Evolutionary conservation across 2,113 vertebrate species (phyloP), one percentile per base, ranked within the genome.

Genomic region (Pangasianodon gigas): DNA sequence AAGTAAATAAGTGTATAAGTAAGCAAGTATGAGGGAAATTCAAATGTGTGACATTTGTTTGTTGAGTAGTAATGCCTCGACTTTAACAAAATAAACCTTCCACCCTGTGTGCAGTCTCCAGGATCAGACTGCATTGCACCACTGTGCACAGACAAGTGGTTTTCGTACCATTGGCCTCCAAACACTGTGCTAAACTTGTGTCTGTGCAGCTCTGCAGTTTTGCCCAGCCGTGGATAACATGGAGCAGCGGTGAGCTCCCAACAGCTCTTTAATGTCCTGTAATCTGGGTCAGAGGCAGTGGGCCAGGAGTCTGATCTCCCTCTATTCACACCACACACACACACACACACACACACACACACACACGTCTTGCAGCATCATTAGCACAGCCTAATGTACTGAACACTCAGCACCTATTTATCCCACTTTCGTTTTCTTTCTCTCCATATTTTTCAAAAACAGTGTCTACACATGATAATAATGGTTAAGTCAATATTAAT

Each of bases 251-350:
- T 74, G 71, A 88, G 65, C 85, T 37, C 24, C 79, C 54, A 84
- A 69, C 88, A 88, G 77, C 90, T 85, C 84, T 85, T 90, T 92
- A 88, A 92, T 92, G 91, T 92, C 89, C 90, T 84, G 71, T 88
- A 92, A 91, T 91, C 89, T 90, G 88, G 89, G 89, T 88, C 83
- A 91, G 46, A 84, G 86, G 87, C 89, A 89, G 71, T 41, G 46
- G 74, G 85, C 90, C 89, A 91, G n/a, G 60, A 90, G 52, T 90
- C 41, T n/a, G 29, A 48, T 48, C 48, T 65, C 54, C 75, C 80
- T 90, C 52, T 60, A 71, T 58, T 62, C 69, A 89, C 56, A 75
- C 44, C 46, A 75, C 75, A 37, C 14, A 75, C 46, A 48, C 82
- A 90, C 60, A 87, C 60, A 90, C 26, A 75, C 86, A 84, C 75